These are phyloP conservation scores for Drosophila kepulauana DNA, from an alignment of 1,140 invertebrate species.

Conservation along the genomic window DNA sequence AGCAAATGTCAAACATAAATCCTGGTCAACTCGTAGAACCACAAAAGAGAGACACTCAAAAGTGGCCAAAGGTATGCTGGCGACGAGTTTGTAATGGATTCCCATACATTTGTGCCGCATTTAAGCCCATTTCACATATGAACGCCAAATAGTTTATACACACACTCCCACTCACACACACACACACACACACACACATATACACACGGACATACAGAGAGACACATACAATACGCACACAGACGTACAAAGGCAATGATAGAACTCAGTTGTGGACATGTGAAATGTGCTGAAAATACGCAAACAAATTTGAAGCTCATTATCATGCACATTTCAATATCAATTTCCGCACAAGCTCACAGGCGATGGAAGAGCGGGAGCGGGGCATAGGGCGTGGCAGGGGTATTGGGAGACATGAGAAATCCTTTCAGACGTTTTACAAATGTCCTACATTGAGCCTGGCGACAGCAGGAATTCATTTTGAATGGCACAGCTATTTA, in stretches of 20 bases:
- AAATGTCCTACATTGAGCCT: conserved; percentile 28
- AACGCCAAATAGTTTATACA: conserved; percentile 35
- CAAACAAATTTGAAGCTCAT: conserved; percentile 67
- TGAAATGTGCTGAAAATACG: conserved; percentile 29
- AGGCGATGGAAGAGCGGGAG: not conserved
- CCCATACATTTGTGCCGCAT: conserved; percentile 48
- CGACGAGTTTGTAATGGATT: conserved; percentile 29
- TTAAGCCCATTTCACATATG: conserved; percentile 47
- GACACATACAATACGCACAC: conserved; percentile 3
- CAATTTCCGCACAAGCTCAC: conserved; percentile 53
- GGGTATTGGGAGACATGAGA: conserved; percentile 38
- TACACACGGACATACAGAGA: not conserved
- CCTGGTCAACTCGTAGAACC: conserved; percentile 9
- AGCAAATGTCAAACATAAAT: conserved; percentile 41
- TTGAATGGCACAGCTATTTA: conserved; percentile 35
- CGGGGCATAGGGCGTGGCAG: not conserved
- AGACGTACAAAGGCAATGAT: not conserved
- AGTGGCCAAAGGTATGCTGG: not conserved
- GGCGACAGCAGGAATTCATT: conserved; percentile 34
- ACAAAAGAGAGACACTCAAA: conserved; percentile 45
- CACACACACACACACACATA: conserved; percentile 2
- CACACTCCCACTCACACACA: not conserved
- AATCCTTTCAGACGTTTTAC: conserved; percentile 65
- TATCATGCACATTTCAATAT: conserved; percentile 74
- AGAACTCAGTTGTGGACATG: conserved; percentile 20